These are phyloP conservation scores for Ancistrus triradiatus DNA, from an alignment of 2,113 vertebrate genomes.

Conservation along the genomic window DNA sequence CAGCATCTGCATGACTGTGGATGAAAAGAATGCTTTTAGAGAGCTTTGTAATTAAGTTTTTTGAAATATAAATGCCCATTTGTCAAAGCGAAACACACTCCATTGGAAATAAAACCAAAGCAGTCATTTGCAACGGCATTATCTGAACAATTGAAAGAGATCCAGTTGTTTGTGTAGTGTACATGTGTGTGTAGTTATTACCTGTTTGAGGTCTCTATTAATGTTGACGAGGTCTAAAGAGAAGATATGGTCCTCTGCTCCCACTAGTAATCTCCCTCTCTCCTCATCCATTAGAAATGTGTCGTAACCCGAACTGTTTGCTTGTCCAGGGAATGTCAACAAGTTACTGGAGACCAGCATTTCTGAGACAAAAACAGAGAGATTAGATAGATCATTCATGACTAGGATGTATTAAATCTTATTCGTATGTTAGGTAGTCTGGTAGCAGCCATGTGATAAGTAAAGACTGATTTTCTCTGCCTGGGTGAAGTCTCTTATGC, in stretches of 20 bases:
- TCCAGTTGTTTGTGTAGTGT: not conserved
- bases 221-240: slow-evolving; percentile 95
- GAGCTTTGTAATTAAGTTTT: slow-evolving; percentile 8
- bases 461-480: too few species aligned
- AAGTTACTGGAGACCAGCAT: slow-evolving; percentile 94
- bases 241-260: slow-evolving; percentile 96
- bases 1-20: not conserved
- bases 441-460: too few species aligned
- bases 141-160: not conserved
- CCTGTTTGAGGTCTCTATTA: slow-evolving; percentile 90
- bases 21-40: not conserved
- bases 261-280: slow-evolving; percentile 85
- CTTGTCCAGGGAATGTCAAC: slow-evolving; percentile 83
- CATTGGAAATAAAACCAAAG: not conserved
- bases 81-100: not conserved
- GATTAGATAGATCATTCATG: too few species aligned
- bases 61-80: not conserved
- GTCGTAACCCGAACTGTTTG: slow-evolving; percentile 93
- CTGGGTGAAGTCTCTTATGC: too few species aligned
- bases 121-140: too few species aligned
- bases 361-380: slow-evolving; percentile 72
- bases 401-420: too few species aligned
- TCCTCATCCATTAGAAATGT: slow-evolving; percentile 95
- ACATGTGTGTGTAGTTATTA: slow-evolving; percentile 49
- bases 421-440: too few species aligned